Evolutionary conservation across 92 coral and sea anemone genomes (phyloP).

Genomic region (Ricordea florida): DNA sequence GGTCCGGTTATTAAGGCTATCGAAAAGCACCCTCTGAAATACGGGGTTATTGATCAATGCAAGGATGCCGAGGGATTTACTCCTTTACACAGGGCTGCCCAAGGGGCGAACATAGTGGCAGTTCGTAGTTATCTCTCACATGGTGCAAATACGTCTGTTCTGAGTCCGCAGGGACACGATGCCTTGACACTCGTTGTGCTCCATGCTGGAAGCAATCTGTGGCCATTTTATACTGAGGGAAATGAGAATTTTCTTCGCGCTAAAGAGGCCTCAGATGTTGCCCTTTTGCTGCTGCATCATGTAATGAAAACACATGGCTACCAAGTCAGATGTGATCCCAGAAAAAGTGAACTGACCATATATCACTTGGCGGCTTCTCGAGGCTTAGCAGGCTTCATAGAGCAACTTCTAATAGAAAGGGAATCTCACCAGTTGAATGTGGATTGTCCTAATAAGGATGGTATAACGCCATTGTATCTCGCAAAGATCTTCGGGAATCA

Average conservation of each 20-base stretch:
- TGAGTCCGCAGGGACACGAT: background rate
- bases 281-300: conserved; percentile 27
- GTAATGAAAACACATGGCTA: background rate
- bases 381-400: conserved; percentile 44
- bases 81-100: conserved; percentile 63
- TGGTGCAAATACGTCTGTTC: conserved; percentile 22
- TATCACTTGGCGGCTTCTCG: conserved; percentile 69
- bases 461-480: conserved; percentile 63
- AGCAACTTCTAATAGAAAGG: background rate
- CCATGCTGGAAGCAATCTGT: conserved; percentile 4
- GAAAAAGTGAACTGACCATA: conserved; percentile 6
- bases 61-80: conserved; percentile 58
- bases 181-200: conserved; percentile 11
- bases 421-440: conserved; percentile 13
- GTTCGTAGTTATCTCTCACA: background rate
- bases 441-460: conserved; percentile 49
- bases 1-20: conserved; percentile 22
- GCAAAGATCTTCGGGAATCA: conserved; percentile 30
- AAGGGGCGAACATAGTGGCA: conserved; percentile 66
- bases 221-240: background rate
- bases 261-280: conserved; percentile 12
- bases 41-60: conserved; percentile 22
- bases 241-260: background rate
- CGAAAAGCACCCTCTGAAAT: conserved; percentile 28
- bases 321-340: conserved; percentile 8